Conservation (phyloP, 2,113 vertebrate species). For the Sigmodon hispidus region DNA sequence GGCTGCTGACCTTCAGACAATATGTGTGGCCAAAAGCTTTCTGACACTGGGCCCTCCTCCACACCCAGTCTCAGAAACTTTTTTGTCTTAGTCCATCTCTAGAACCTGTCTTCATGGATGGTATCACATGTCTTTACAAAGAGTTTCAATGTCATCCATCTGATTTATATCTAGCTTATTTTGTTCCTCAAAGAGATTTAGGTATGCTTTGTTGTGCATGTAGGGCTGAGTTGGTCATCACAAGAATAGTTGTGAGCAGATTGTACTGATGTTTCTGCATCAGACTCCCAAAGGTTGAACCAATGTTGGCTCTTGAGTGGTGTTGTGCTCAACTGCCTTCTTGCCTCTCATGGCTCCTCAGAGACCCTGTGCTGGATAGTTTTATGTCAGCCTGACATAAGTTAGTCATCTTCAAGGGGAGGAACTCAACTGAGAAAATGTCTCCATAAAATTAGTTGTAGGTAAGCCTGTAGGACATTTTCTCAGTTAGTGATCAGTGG, state of each 20-base stretch:
- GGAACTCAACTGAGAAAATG: background rate
- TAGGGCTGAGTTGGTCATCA: background rate
- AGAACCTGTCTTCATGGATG: background rate
- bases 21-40: background rate
- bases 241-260: background rate
- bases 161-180: background rate
- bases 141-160: background rate
- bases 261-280: background rate
- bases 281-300: background rate
- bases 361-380: background rate
- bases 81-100: background rate
- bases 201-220: background rate
- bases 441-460: too few species aligned
- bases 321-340: background rate
- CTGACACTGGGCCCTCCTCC: background rate
- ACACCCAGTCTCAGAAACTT: background rate
- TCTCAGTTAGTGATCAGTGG: background rate
- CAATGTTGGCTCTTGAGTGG: background rate
- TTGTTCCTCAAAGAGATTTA: too few species aligned
- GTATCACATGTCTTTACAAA: background rate
- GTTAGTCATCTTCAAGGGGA: background rate
- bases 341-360: background rate
- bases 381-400: too few species aligned
- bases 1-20: background rate
- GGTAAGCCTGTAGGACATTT: too few species aligned